A percentile compares a stretch with the other conserved stretches of the same genome.
Evolutionary conservation across 1,140 invertebrate species (phyloP).

Genomic region (Nylanderia fulva): DNA sequence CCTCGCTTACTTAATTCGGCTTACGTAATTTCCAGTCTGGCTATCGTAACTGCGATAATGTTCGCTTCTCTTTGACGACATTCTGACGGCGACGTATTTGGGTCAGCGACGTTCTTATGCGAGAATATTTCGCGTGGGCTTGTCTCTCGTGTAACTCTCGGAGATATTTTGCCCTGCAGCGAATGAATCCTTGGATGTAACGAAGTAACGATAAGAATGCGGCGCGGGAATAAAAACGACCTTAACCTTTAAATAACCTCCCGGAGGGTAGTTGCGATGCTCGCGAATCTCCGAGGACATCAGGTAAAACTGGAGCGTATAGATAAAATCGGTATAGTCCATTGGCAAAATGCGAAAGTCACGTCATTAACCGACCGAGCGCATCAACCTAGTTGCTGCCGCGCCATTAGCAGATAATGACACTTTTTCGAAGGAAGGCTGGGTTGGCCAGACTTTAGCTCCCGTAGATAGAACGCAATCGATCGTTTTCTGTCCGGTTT

Average conservation of each 20-base stretch:
- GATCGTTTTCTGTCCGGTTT: conserved; percentile 61
- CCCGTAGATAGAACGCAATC: conserved; percentile 53
- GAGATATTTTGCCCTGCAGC: conserved; percentile 12
- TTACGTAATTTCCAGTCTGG: conserved; percentile 36
- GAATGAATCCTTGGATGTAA: conserved; percentile 29
- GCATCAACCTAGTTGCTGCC: conserved; percentile 72
- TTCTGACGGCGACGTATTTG: conserved; percentile 38
- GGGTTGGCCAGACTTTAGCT: conserved; percentile 36
- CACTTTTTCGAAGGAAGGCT: conserved; percentile 67
- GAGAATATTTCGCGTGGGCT: conserved; percentile 26
- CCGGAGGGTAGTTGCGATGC: neutral
- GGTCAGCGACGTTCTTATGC: conserved; percentile 29
- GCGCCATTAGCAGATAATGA: conserved; percentile 73
- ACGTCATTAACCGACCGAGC: conserved; percentile 68
- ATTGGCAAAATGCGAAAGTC: conserved; percentile 59
- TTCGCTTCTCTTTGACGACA: conserved; percentile 18
- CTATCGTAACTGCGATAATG: conserved; percentile 18
- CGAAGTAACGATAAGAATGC: conserved; percentile 49
- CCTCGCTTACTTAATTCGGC: conserved; percentile 22
- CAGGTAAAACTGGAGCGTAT: conserved; percentile 58
- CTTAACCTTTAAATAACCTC: conserved; percentile 42
- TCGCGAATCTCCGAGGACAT: conserved; percentile 26
- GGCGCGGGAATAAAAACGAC: conserved; percentile 33
- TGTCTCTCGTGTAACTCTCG: conserved; percentile 1
- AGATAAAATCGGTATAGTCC: conserved; percentile 57